Evolutionary conservation across 2,797 vertebrate genomes (phyloP).

Genomic region (Pangasius krempfi): DNA sequence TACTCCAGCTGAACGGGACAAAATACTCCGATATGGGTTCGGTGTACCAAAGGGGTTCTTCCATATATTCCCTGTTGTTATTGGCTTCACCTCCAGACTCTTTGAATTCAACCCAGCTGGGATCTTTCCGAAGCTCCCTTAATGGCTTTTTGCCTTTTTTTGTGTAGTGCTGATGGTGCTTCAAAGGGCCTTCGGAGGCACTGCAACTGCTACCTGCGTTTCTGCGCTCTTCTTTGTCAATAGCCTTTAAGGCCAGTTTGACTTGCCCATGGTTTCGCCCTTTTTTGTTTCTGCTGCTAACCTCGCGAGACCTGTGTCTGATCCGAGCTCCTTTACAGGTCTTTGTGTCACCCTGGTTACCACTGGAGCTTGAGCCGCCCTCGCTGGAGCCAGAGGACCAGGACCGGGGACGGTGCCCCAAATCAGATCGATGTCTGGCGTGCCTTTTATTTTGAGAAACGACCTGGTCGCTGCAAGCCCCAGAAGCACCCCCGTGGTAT

Average conservation of each 20-base stretch:
- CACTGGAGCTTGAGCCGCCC: conserved; percentile 94
- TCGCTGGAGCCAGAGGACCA: conserved; percentile 99
- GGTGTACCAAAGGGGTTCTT: conserved; percentile 99
- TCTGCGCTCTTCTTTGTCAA: conserved; percentile 83
- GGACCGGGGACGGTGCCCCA: conserved; percentile 89
- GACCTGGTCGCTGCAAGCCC: conserved; percentile 77
- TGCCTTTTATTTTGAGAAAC: conserved; percentile 81
- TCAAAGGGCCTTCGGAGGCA: conserved; percentile 71
- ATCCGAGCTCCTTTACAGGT: conserved; percentile 81
- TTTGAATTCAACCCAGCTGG: conserved; percentile 77
- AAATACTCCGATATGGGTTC: conserved; percentile 97
- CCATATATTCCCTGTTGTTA: conserved; percentile 91
- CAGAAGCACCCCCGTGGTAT: conserved; percentile 70
- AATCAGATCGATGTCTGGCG: conserved; percentile 84
- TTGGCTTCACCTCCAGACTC: conserved; percentile 80
- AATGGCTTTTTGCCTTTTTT: conserved; percentile 87
- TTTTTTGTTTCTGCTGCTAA: conserved; percentile 80
- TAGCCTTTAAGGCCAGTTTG: conserved; percentile 81
- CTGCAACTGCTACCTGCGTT: conserved; percentile 76
- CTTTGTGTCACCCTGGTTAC: conserved; percentile 86
- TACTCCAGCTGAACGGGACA: conserved; percentile 92
- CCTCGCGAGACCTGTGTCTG: conserved; percentile 90
- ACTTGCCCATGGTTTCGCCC: conserved; percentile 83
- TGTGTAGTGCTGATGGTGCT: conserved; percentile 83
- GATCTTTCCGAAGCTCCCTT: conserved; percentile 87